phyloP scores from a whole-genome alignment of 2,113 vertebrate species.

The Indicator indicator region DNA sequence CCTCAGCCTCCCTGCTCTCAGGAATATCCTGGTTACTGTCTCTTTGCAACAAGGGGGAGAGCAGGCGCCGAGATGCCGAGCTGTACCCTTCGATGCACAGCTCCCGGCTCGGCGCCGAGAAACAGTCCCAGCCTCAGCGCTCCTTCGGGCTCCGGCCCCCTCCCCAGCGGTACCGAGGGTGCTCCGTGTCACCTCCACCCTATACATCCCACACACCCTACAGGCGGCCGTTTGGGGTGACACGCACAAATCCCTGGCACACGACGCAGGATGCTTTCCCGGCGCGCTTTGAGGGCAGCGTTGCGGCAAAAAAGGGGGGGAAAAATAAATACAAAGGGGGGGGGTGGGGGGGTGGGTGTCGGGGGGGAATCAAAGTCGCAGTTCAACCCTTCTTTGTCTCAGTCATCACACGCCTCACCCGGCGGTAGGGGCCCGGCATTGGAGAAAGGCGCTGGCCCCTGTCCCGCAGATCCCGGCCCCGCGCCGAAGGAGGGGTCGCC shows the following conservation, averaged over 20 bases:
- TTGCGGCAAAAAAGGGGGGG: too few relatives aligned
- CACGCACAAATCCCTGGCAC: neutral
- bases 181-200: neutral
- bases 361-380: neutral
- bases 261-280: neutral
- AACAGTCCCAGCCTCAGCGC: neutral
- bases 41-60: neutral
- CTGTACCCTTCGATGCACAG: neutral
- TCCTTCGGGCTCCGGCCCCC: neutral
- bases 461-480: conserved; percentile 73
- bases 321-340: neutral
- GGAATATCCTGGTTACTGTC: neutral
- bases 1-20: neutral
- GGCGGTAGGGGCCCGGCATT: neutral
- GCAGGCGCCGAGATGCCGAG: neutral
- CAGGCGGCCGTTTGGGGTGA: neutral
- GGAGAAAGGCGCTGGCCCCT: neutral
- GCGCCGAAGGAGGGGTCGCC: neutral
- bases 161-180: neutral
- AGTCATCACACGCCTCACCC: neutral
- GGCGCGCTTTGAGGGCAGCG: neutral
- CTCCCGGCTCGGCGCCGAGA: neutral
- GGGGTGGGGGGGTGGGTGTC: fast-evolving
- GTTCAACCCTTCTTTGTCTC: neutral
- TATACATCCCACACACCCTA: neutral